Evolutionary conservation across 2,797 vertebrate genomes (phyloP).

Genomic region (Sebastes minor): DNA sequence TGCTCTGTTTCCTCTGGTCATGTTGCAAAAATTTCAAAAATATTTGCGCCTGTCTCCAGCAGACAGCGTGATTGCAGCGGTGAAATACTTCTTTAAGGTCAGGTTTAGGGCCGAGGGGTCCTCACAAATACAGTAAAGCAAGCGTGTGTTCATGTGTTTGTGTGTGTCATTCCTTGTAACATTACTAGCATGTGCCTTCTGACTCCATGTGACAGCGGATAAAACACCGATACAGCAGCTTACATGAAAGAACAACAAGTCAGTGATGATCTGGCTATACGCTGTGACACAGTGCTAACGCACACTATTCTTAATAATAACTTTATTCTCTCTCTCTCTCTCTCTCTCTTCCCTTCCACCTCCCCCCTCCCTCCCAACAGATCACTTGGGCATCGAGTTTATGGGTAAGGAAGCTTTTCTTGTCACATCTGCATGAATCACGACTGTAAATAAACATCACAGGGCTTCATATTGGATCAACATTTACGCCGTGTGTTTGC

Average conservation of each 20-base stretch:
- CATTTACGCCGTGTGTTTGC: background rate
- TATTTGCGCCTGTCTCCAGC: no score
- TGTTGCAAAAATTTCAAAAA: rapidly evolving
- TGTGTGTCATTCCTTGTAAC: background rate
- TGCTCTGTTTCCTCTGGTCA: no score
- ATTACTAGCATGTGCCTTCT: constrained; percentile 9
- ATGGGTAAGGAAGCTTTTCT: constrained; percentile 90
- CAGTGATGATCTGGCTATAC: background rate
- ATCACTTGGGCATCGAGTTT: constrained; percentile 98
- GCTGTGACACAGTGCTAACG: constrained; percentile 41
- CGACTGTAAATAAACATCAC: constrained; percentile 11
- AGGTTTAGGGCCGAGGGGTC: background rate
- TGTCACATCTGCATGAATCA: constrained; percentile 42
- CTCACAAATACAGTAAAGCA: background rate
- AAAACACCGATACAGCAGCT: constrained; percentile 1
- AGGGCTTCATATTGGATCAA: background rate
- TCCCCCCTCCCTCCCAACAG: constrained; percentile 74
- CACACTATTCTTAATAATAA: constrained; percentile 27
- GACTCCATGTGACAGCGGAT: constrained; percentile 30
- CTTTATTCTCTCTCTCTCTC: constrained; percentile 15
- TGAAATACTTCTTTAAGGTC: no score
- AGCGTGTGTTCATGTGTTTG: background rate
- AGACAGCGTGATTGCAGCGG: no score
- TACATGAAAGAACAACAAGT: constrained; percentile 13
- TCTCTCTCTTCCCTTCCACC: constrained; percentile 1